phyloP scores from a whole-genome alignment of 2,888 invertebrate genomes.

The Drosophila ezoana region DNA sequence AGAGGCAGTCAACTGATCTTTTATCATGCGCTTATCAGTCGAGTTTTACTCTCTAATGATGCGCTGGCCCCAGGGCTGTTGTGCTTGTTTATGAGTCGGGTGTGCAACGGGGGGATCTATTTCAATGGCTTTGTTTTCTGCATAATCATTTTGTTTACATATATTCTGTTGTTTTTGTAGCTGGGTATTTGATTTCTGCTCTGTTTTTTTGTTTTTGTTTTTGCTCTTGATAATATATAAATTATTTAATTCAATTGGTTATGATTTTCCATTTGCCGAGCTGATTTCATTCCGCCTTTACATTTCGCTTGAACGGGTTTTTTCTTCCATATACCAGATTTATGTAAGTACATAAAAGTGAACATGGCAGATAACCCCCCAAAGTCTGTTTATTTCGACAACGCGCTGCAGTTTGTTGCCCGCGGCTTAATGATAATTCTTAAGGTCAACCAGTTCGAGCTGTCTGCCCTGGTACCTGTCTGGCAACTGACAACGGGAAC shows the following conservation, averaged over 20 bases:
- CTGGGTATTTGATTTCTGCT: constrained; percentile 7
- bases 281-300: neutral
- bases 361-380: neutral
- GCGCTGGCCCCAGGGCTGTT: constrained; percentile 19
- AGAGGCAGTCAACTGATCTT: constrained; percentile 28
- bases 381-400: neutral
- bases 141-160: constrained; percentile 77
- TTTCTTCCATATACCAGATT: neutral
- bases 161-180: constrained; percentile 36
- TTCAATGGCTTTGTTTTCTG: constrained; percentile 66
- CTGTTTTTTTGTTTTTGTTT: neutral
- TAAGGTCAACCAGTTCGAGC: constrained; percentile 65
- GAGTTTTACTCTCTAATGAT: constrained; percentile 28
- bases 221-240: constrained; percentile 14
- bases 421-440: constrained; percentile 31
- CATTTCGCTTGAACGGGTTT: neutral
- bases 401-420: constrained; percentile 13
- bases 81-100: constrained; percentile 9
- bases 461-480: constrained; percentile 25
- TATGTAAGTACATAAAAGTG: neutral
- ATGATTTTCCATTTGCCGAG: constrained; percentile 24
- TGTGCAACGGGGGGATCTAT: constrained; percentile 12
- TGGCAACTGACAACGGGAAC: constrained; percentile 9
- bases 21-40: constrained; percentile 42
- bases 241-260: constrained; percentile 61